Base-by-base conservation (phyloP, 1,140 invertebrate species). In the Eufriesea mexicana region DNA sequence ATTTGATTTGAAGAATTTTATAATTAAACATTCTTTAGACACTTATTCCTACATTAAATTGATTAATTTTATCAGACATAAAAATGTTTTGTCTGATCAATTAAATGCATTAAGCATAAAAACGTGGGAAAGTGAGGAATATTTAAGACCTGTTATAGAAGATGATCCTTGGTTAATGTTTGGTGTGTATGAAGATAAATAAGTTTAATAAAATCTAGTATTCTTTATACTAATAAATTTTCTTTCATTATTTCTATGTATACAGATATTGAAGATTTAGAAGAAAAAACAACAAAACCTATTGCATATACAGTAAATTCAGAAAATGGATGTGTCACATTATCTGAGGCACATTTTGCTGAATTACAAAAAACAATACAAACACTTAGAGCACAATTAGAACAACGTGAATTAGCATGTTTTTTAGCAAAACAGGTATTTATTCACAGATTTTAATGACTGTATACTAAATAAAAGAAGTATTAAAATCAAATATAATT, bases 1-100 rank as follows among this genome's bases (percentile, higher is more conserved):
- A 70, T 97, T 98, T 90, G 96, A 97, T 92, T 95, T 99, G 42
- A 91, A 94, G 23, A 91, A 93, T 35, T 94, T 98, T 57, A 97
- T 97, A 92, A 91, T 92, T 1, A 97, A 96, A 86, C 96, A 96
- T 89, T 95, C 95, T 80, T 96, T 98, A 95, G 97, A 98, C 91
- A 96, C 96, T 89, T 97, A 98, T 93, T 96, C 96, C 0, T 98
- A 97, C 86, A 98, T 98, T 28, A 98, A 98, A 92, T 94, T 98
- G 86, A 96, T 99, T 20, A 99, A 99, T 94, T 99, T 96, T 90
- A 97, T 98, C 73, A 95, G 97, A 88, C 94, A 93, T 49, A 94
- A 96, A 73, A 96, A 96, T 87, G 91, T 96, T 28, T 93, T 88
- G n/a, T 94, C 95, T 55, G 92, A 96, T 61, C 94, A 95, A 42